phyloP scores from a whole-genome alignment of 2,113 vertebrate species.

The Tichodroma muraria region DNA sequence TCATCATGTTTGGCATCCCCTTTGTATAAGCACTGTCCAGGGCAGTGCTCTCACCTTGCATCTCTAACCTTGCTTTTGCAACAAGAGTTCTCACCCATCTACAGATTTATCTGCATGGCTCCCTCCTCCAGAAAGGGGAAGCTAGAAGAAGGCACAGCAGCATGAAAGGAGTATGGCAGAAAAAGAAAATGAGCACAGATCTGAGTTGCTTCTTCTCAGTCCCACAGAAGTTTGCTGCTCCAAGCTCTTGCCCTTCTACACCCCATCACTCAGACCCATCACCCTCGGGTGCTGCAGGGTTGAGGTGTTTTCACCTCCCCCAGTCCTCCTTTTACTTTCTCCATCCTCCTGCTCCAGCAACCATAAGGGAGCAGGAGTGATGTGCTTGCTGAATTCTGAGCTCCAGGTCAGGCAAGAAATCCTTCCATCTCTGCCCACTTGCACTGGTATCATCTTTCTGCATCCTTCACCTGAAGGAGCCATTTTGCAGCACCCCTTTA shows the following conservation, averaged over 20 bases:
- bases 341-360: background rate
- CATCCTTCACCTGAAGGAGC: background rate
- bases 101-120: background rate
- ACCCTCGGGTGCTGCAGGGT: background rate
- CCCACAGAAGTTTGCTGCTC: background rate
- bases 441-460: background rate
- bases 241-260: background rate
- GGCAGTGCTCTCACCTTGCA: background rate
- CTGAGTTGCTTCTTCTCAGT: background rate
- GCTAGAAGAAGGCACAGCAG: background rate
- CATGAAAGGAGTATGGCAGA: background rate
- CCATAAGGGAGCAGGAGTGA: background rate
- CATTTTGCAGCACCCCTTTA: background rate
- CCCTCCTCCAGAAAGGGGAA: background rate
- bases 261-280: accelerated
- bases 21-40: background rate
- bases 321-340: background rate
- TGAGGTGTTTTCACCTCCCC: background rate
- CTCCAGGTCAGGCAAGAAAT: background rate
- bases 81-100: background rate
- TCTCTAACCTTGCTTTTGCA: background rate
- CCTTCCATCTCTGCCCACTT: background rate
- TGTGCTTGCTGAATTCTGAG: background rate
- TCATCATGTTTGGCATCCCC: accelerated
- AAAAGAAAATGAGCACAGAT: background rate